Conservation (phyloP, 2,888 invertebrate species). For the Platerodrilus igneus region DNA sequence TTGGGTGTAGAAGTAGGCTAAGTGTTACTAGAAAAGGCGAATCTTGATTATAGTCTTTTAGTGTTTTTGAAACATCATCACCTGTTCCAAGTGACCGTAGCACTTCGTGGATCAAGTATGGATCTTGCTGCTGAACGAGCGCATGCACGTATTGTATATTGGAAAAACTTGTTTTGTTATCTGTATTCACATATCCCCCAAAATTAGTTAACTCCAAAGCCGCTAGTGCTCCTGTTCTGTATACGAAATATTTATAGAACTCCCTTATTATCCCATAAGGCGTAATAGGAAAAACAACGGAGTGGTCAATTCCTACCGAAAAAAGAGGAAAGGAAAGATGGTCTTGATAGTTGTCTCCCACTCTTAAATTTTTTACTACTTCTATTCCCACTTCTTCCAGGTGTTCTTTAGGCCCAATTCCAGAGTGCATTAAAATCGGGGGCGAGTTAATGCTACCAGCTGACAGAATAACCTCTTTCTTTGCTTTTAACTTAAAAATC, state of each 20-base stretch:
- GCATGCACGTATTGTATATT: constrained; percentile 55
- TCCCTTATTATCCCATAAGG: constrained; percentile 48
- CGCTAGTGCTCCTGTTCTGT: constrained; percentile 49
- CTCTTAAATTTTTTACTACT: constrained; percentile 45
- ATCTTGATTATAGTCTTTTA: too few relatives aligned
- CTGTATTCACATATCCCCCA: constrained; percentile 49
- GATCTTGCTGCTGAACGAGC: constrained; percentile 43
- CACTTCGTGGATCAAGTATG: constrained; percentile 6
- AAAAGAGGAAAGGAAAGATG: constrained; percentile 64
- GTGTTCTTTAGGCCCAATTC: constrained; percentile 48
- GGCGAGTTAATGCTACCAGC: constrained; percentile 90
- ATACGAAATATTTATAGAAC: constrained; percentile 48
- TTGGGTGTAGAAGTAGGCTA: constrained; percentile 74
- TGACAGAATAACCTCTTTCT: constrained; percentile 75
- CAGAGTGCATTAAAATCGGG: constrained; percentile 71
- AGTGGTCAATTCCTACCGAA: constrained; percentile 75
- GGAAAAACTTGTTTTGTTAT: constrained; percentile 51
- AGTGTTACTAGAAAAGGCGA: constrained; percentile 46
- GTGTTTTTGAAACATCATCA: background rate
- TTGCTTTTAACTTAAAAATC: constrained; percentile 50
- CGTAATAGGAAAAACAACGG: constrained; percentile 46
- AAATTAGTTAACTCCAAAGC: constrained; percentile 47
- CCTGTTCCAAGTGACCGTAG: constrained; percentile 3
- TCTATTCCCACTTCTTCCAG: constrained; percentile 40
- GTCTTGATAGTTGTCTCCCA: constrained; percentile 49